Percentiles rank a stretch among this genome's conserved stretches.
These are phyloP conservation scores for Sibirionetta formosa DNA, from an alignment of 2,797 vertebrate species.

Conservation along the genomic window DNA sequence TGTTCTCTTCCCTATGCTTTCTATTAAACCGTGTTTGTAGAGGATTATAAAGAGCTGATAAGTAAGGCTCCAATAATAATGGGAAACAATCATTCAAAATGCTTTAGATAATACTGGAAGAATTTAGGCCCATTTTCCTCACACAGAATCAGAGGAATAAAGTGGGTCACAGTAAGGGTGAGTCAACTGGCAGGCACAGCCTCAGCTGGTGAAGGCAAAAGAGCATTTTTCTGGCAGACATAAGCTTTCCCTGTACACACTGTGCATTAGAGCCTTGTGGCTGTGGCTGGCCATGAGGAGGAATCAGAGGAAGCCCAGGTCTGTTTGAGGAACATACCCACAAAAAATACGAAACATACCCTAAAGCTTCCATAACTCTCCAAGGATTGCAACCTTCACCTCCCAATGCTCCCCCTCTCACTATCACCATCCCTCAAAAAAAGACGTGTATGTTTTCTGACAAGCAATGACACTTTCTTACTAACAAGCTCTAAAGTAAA, in stretches of 20 bases:
- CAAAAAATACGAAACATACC: background rate
- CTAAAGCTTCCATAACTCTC: background rate
- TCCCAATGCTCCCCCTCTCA: no score
- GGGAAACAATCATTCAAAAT: slow-evolving; percentile 5
- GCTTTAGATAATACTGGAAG: background rate
- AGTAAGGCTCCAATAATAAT: background rate
- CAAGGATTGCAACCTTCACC: background rate
- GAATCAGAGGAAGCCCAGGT: background rate
- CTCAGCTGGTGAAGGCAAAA: background rate
- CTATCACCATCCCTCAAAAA: background rate
- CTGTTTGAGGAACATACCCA: background rate
- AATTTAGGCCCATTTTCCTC: slow-evolving; percentile 9
- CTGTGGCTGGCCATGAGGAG: background rate
- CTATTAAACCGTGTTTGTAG: slow-evolving; percentile 25
- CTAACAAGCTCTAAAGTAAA: background rate
- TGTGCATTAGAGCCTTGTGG: background rate
- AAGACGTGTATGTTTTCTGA: background rate
- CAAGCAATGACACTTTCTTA: background rate
- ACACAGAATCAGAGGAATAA: background rate
- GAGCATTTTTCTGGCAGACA: background rate
- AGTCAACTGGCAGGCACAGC: background rate
- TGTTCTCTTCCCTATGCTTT: background rate
- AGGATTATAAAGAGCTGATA: slow-evolving; percentile 14
- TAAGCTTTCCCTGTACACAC: background rate
- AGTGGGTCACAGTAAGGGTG: background rate